Evolutionary conservation across 2,888 invertebrate genomes (phyloP), one percentile per base, ranked within the genome.

Genomic region (Liposcelis brunnea): DNA sequence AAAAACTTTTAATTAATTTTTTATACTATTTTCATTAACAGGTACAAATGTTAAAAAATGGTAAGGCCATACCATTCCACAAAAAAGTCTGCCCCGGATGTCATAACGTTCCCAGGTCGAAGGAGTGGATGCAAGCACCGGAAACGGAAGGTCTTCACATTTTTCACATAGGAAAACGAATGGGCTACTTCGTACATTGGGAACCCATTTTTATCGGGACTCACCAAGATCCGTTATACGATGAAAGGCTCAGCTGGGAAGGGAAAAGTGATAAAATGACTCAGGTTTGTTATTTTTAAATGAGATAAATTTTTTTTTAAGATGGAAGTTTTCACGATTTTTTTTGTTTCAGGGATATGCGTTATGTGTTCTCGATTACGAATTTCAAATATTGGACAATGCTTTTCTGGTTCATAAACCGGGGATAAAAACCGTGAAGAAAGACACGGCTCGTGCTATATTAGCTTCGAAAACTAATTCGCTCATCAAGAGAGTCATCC

Each of bases 261-360:
- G 91, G 91, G 36, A 86, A 86, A 64, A 82, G 85, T 63, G 91
- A 93, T 64, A 91, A 91, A 68, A 91, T 91, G 90, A 85, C 89
- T 49, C 91, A 91, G 80, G 90, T 89, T 61, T 59, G 52, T 2
- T 16, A 2, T 2, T 2, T 12, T 38, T 2, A 43, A 2, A n/a
- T n/a, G n/a, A n/a, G 12, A 43, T 31, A 18, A 32, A 8, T 44
- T 31, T 32, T 16, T 44, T 18, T 50, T 42, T 11, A n/a, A 19
- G 26, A 7, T 6, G 18, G 15, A 26, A 15, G 12, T 31, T 21
- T 19, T 3, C 11, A n/a, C n/a, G n/a, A 31, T 12, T 48, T 49
- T 43, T 51, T 47, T 43, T 44, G 49, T 57, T 60, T 15, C 70
- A 90, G 89, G 90, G 89, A 52, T 91, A 87, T 64, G 76, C 84